Base-by-base conservation (phyloP, 2,113 vertebrate species). In the Entomyzon cyanotis region DNA sequence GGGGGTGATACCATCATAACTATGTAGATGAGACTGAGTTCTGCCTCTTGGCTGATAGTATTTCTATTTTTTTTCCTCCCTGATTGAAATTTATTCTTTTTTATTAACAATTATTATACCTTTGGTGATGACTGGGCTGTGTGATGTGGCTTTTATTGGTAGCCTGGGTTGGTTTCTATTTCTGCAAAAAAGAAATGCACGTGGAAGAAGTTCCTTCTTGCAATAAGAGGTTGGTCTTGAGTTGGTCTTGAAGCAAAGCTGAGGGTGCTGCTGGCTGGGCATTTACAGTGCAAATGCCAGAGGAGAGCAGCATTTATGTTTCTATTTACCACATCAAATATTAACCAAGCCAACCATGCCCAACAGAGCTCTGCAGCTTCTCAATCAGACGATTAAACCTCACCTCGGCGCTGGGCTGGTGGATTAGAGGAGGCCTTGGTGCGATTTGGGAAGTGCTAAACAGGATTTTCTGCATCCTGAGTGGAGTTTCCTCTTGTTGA, bases 391-490 rank as follows among this genome's bases (percentile, higher is more conserved):
- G 49, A 42, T 60, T 84, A 31, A 56, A 24, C 50, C 70, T 95
- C 77, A 59, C 84, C 75, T 56, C 25, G 2, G 11, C 7, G 89
- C 93, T 37, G 69, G 94, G 7, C 5, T 11, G 55, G 2, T 56
- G 81, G 96, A 92, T 95, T 94, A 95, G 41, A 28, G 55, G 60
- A 33, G 22, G 21, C 44, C 60, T 84, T 39, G 68, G 86, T 88
- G 35, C 16, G 18, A 96, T 97, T 96, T 86, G 94, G 92, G 81
- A 95, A 90, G 94, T 65, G 94, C 94, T 95, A 93, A 97, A 94
- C 86, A 90, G 96, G 97, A 97, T 98, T 98, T 97, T 96, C 97
- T 95, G 95, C 95, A 97, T 96, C 96, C 91, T 85, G 93, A 96
- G 96, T 87, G 94, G 87, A 94, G 90, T 95, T 97, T 95, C 92